Evolutionary conservation across 2,888 invertebrate species (phyloP).

Genomic region (Mycalesis mineus): DNA sequence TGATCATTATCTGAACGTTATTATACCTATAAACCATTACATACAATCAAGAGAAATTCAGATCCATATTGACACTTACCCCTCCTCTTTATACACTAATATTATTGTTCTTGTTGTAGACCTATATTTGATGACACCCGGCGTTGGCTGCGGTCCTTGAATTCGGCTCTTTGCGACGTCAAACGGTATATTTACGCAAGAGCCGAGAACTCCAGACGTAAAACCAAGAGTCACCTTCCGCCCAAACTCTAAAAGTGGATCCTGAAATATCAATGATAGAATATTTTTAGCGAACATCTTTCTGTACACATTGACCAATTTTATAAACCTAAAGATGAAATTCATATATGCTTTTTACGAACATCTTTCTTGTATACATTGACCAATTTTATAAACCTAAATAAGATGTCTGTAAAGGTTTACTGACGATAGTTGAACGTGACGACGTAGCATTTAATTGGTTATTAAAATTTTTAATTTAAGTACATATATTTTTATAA

Average conservation of each 20-base stretch:
- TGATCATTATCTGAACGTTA: too few relatives aligned
- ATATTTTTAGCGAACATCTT: background rate
- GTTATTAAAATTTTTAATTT: too few relatives aligned
- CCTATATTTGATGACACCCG: constrained; percentile 86
- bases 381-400: too few relatives aligned
- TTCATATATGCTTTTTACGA: too few relatives aligned
- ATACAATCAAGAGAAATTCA: background rate
- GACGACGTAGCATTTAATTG: too few relatives aligned
- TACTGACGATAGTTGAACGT: too few relatives aligned
- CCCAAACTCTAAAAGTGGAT: constrained; percentile 83
- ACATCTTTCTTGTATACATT: too few relatives aligned
- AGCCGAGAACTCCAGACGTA: constrained; percentile 90
- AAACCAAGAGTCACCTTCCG: constrained; percentile 91
- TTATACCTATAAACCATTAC: too few relatives aligned
- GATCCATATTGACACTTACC: constrained; percentile 73
- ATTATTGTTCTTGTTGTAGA: constrained; percentile 85
- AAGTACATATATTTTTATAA: too few relatives aligned
- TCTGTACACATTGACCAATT: too few relatives aligned
- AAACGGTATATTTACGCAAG: constrained; percentile 94
- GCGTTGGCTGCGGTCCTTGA: constrained; percentile 91
- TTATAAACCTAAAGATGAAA: too few relatives aligned
- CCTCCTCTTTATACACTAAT: constrained; percentile 91
- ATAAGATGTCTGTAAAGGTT: too few relatives aligned
- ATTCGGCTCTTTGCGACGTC: constrained; percentile 97
- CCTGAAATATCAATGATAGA: constrained; percentile 62